Evolutionary conservation across 2,888 invertebrate species (phyloP), one percentile per base, ranked within the genome.

Genomic region (Aquatica leii): DNA sequence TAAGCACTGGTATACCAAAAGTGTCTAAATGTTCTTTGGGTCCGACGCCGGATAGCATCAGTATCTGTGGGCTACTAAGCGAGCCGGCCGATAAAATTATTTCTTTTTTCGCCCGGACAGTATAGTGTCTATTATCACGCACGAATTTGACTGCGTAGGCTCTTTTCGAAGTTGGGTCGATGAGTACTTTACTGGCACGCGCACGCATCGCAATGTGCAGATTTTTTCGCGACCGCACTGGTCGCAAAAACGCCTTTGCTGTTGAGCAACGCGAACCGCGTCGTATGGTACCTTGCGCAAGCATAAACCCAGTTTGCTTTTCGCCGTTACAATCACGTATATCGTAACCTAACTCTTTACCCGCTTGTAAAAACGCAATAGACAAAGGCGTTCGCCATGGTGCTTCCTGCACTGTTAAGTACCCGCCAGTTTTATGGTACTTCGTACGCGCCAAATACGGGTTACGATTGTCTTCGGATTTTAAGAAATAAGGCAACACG

Each of bases 11-110:
- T 66, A 95, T 93, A 3, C 85, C 87, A 66, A 90, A 86, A 61
- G 90, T 86, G 59, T 85, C 82, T 2, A 94, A 81, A 76, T 94
- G 93, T 11, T 92, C 90, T 1, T 86, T 86, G 0, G 93, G 94
- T 0, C 94, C 94, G 17, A 96, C 87, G 0, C 97, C 97, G 56
- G 94, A 95, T 6, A 97, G 78, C 95, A 97, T 94, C 69, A 98
- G 84, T 15, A 98, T 77, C 73, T 97, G 95, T 0, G 97, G 96
- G 1, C 93, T 90, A 55, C 93, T 91, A 35, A 98, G 87, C 0
- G 97, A 89, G 0, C 97, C 97, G 0, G 95, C 93, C 1, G 94
- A 92, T 72, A 95, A 83, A 5, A 97, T 87, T 0, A 97, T 88
- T 80, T 95, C 95, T 55, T 91, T 86, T 63, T 90, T 87, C 0